These are phyloP conservation scores for Cyaniris semiargus DNA, from an alignment of 2,888 invertebrate genomes.

Conservation along the genomic window DNA sequence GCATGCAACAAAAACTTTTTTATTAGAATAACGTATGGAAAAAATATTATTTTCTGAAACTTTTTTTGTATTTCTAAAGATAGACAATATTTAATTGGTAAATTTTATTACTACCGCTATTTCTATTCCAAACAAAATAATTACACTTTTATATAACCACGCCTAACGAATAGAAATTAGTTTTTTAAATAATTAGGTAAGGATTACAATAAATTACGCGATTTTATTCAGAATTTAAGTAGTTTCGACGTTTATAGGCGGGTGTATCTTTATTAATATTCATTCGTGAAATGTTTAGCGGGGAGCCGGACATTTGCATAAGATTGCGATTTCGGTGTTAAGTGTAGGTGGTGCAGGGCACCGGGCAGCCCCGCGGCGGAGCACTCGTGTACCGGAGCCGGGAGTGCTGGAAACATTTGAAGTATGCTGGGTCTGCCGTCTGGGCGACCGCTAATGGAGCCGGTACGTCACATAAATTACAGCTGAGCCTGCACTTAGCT, in stretches of 20 bases:
- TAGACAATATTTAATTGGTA: neutral
- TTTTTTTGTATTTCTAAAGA: neutral
- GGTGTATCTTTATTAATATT: neutral
- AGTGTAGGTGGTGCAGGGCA: neutral
- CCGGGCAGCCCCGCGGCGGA: neutral
- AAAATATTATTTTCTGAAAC: neutral
- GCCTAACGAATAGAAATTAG: constrained; percentile 1
- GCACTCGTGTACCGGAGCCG: neutral
- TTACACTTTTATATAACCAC: neutral
- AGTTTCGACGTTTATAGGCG: neutral
- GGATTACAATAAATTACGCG: neutral
- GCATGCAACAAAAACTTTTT: too few relatives aligned
- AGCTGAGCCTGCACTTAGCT: constrained; percentile 14
- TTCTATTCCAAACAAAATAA: neutral
- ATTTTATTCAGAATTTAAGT: neutral
- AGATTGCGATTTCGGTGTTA: neutral
- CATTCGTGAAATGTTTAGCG: neutral
- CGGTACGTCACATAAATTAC: constrained; percentile 17
- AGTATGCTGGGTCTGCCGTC: neutral
- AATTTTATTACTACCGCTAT: neutral
- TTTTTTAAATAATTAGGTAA: neutral
- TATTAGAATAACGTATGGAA: too few relatives aligned
- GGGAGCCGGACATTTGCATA: neutral
- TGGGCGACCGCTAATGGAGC: constrained; percentile 5
- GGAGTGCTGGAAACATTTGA: neutral